phyloP scores from a whole-genome alignment of 2,888 invertebrate genomes.

The Ypsolopha scabrella region DNA sequence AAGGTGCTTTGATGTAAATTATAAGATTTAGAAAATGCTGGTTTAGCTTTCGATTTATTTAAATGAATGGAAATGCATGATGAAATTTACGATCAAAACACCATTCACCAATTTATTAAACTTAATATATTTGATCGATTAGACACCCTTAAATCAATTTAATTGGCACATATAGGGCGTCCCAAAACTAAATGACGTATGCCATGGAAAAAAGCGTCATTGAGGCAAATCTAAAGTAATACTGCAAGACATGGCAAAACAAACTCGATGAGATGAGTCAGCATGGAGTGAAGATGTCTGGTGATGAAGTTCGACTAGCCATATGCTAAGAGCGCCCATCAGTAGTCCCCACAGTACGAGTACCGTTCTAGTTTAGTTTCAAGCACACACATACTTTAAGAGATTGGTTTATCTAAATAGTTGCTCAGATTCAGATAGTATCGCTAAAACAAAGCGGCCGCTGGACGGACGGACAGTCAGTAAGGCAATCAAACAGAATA shows the following conservation, averaged over 20 bases:
- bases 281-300: slow-evolving; percentile 13
- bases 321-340: slow-evolving; percentile 13
- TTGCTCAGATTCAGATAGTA: background rate
- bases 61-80: slow-evolving; percentile 5
- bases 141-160: background rate
- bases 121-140: slow-evolving; percentile 5
- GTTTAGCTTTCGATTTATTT: background rate
- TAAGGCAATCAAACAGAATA: slow-evolving; percentile 21
- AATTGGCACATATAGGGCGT: background rate
- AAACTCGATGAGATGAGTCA: slow-evolving; percentile 22
- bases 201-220: slow-evolving; percentile 30
- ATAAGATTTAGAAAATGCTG: background rate
- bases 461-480: slow-evolving; percentile 48
- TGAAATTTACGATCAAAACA: slow-evolving; percentile 22
- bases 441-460: slow-evolving; percentile 25
- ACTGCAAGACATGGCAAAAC: slow-evolving; percentile 22
- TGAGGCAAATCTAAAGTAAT: slow-evolving; percentile 15
- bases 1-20: slow-evolving; percentile 22
- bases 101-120: slow-evolving; percentile 20
- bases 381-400: background rate
- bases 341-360: background rate
- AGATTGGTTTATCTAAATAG: background rate
- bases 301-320: slow-evolving; percentile 15
- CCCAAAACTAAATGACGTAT: slow-evolving; percentile 20
- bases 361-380: background rate